These are phyloP conservation scores for Xanthia icteritia DNA, from an alignment of 2,888 invertebrate genomes.

Conservation along the genomic window DNA sequence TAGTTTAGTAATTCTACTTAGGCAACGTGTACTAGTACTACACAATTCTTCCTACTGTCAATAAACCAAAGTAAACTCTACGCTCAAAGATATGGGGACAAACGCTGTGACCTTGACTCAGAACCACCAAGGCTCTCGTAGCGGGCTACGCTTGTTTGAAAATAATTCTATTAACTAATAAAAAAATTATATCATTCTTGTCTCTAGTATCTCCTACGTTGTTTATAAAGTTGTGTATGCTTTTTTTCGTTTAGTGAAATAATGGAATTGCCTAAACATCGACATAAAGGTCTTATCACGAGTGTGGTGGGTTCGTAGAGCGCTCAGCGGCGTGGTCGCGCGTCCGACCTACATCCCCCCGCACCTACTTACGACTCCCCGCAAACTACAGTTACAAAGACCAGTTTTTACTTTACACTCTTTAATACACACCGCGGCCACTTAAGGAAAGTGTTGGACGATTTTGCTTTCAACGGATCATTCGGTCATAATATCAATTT, in stretches of 20 bases:
- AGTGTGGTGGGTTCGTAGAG: constrained; percentile 39
- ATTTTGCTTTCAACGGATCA: constrained; percentile 88
- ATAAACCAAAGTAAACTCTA: constrained; percentile 59
- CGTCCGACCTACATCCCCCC: constrained; percentile 82
- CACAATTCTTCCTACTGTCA: constrained; percentile 48
- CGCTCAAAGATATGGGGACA: constrained; percentile 57
- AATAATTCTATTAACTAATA: constrained; percentile 66
- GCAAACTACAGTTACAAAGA: constrained; percentile 85
- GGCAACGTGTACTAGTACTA: constrained; percentile 28
- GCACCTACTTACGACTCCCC: constrained; percentile 64
- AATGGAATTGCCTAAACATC: constrained; percentile 23
- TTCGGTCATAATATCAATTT: constrained; percentile 75
- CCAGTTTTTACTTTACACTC: constrained; percentile 85
- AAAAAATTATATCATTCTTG: constrained; percentile 64
- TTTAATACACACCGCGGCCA: constrained; percentile 80
- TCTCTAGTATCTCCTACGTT: constrained; percentile 18
- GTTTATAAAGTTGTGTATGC: constrained; percentile 18
- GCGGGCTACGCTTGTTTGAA: constrained; percentile 61
- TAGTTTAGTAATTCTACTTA: constrained; percentile 35
- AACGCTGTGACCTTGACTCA: constrained; percentile 80
- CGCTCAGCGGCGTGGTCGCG: constrained; percentile 65
- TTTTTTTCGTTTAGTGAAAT: constrained; percentile 8
- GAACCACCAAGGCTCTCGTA: constrained; percentile 72
- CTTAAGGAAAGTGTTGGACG: constrained; percentile 87
- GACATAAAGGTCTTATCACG: constrained; percentile 53